Evolutionary conservation across 2,888 invertebrate genomes (phyloP), one percentile per base, ranked within the genome.

Genomic region (Ischnura elegans): DNA sequence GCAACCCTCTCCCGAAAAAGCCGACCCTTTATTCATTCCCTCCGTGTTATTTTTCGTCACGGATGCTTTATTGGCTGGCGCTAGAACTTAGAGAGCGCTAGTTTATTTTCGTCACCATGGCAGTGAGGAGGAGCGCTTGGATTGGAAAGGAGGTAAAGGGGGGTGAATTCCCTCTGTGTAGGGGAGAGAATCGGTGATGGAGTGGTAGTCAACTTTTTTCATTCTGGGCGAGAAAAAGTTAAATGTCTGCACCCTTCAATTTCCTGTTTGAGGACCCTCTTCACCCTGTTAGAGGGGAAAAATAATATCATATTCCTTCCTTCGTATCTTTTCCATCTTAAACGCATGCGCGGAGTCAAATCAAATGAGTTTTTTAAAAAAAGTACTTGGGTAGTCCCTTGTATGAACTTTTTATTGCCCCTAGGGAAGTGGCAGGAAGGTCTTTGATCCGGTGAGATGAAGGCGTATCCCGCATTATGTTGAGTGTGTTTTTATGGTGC

Each of bases 81-180:
- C 10, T 55, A 10, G 21, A 42, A 55, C 36, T 10, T 76, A 55
- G 42, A 42, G 42, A 61, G 55, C 10, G 55, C 90, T 61, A 55
- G 90, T 61, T 90, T 90, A 90, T 90, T 90, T 90, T 90, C 42
- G 90, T 90, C 55, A n/a, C 61, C 90, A 90, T 90, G 42, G 90
- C 61, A 61, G 66, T 66, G 90, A 43, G n/a, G 42, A 42, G 55
- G 87, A 42, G 16, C 8, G 19, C 10, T 13, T 55, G 29, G 61
- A 42, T 2, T 45, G 45, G 43, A 46, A 10, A 36, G 36, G 36
- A 3, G 29, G 10, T 1, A 1, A 3, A 16, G 25, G 61, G 61
- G 25, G 2, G 19, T 25, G 19, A n/a, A 1, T 61, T 61, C 8
- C 61, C 25, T 61, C 19, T 21, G 61, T 2, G 2, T 25, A 19